Evolutionary conservation across 2,888 invertebrate genomes (phyloP), one percentile per base, ranked within the genome.

Genomic region (Pristionchus mayeri): DNA sequence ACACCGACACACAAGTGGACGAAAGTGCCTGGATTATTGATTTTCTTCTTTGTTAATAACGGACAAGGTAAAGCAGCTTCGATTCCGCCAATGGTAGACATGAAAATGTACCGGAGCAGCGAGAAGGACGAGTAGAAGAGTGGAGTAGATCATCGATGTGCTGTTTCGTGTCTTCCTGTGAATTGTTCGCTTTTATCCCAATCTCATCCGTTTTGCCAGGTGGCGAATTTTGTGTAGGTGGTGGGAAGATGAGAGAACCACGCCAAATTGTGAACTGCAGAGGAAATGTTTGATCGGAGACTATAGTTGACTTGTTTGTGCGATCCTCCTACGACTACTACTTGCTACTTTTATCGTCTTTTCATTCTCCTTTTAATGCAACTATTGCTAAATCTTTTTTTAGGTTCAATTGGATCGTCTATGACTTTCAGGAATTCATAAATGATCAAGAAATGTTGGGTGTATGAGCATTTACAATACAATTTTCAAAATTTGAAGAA

Each of bases 251-350:
- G 60, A 30, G 3, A 60, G 30, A 60, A 60, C 60, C 16, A 24
- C 60, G 60, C 16, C 60, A 60, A 21, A 34, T 63, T 63, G 63
- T 63, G 63, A 63, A 63, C 63, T 63, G 30, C 63, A 30, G 63
- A 34, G 63, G 63, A 63, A 34, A 63, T 63, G 34, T 63, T 63
- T 34, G 34, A 4, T 18, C 34, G 4, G 6, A 63, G 34, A 34
- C 18, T 63, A 34, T 63, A 34, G 63, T 63, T 63, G 63, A 27
- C n/a, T n/a, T n/a, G n/a, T n/a, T n/a, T n/a, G n/a, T n/a, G n/a
- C n/a, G n/a, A n/a, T n/a, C n/a, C n/a, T n/a, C n/a, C n/a, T n/a
- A n/a, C n/a, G n/a, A n/a, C n/a, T n/a, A n/a, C n/a, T n/a, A n/a
- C n/a, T n/a, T n/a, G n/a, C n/a, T n/a, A n/a, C n/a, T n/a, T n/a